phyloP scores from a whole-genome alignment of 2,888 invertebrate genomes.

The Campopleginae sp. region DNA sequence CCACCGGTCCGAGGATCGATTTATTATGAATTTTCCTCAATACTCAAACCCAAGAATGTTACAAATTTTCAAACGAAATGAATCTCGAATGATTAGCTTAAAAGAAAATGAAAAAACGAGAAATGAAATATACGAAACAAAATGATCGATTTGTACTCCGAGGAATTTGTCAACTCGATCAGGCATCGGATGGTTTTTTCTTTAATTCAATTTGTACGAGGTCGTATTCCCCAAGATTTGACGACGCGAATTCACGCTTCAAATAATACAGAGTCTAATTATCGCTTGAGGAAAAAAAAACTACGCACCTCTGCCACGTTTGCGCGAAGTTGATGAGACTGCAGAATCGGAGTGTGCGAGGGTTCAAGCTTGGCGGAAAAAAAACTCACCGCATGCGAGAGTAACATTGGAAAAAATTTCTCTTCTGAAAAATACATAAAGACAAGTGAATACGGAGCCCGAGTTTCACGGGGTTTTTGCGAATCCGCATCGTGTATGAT shows the following conservation, averaged over 20 bases:
- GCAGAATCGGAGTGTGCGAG: slow-evolving; percentile 8
- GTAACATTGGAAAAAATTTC: slow-evolving; percentile 43
- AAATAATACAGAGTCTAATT: slow-evolving; percentile 21
- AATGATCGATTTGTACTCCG: background rate
- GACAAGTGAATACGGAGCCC: slow-evolving; percentile 13
- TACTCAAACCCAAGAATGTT: background rate
- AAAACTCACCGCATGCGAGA: background rate
- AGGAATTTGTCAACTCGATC: background rate
- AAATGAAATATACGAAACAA: background rate
- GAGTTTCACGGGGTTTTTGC: slow-evolving; percentile 27
- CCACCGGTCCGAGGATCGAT: background rate
- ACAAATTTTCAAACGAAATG: background rate
- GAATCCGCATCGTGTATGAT: slow-evolving; percentile 50
- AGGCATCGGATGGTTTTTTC: background rate
- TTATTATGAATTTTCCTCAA: background rate
- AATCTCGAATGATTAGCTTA: background rate
- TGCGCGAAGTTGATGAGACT: slow-evolving; percentile 8
- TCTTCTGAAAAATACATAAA: slow-evolving; percentile 49
- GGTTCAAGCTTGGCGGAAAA: background rate
- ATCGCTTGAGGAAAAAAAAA: background rate
- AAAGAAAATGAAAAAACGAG: background rate
- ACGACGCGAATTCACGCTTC: background rate
- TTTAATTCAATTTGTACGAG: background rate
- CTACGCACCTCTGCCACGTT: background rate
- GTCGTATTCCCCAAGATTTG: background rate